These are phyloP conservation scores for Colaptes auratus DNA, from an alignment of 2,113 vertebrate genomes.

Conservation along the genomic window DNA sequence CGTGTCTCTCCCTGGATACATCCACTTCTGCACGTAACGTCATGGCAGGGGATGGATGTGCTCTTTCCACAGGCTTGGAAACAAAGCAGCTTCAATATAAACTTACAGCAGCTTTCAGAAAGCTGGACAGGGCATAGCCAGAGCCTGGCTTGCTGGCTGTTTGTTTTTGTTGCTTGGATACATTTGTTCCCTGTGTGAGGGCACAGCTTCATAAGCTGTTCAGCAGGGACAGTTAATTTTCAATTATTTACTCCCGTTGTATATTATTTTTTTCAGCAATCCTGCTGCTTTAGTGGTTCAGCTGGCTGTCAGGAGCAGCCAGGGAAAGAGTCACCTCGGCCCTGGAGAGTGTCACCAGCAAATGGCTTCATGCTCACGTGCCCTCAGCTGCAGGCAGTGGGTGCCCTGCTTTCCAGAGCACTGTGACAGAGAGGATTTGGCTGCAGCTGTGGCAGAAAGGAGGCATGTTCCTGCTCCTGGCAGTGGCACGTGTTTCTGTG, in stretches of 20 bases:
- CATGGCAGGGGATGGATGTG: neutral
- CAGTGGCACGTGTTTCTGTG: neutral
- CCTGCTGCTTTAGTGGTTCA: fast-evolving
- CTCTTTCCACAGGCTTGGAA: slow-evolving; percentile 5
- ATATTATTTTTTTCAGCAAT: neutral
- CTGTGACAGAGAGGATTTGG: fast-evolving
- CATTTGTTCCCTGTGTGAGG: neutral
- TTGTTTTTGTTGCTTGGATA: slow-evolving; percentile 30
- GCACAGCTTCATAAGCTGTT: neutral
- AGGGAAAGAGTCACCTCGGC: neutral
- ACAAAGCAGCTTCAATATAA: neutral
- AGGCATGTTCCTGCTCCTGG: neutral
- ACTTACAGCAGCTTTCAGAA: neutral
- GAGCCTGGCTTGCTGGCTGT: neutral
- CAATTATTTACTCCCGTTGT: neutral
- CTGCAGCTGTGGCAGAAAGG: neutral
- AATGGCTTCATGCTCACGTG: slow-evolving; percentile 3
- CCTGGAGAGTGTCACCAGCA: neutral
- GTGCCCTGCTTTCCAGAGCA: slow-evolving; percentile 24
- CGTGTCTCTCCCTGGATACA: neutral
- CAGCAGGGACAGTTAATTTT: neutral
- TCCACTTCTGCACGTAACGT: neutral
- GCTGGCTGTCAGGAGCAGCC: neutral
- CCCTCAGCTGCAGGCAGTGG: neutral
- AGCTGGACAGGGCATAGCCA: neutral